phyloP scores from a whole-genome alignment of 2,888 invertebrate species.

The Drosophila koepferae region DNA sequence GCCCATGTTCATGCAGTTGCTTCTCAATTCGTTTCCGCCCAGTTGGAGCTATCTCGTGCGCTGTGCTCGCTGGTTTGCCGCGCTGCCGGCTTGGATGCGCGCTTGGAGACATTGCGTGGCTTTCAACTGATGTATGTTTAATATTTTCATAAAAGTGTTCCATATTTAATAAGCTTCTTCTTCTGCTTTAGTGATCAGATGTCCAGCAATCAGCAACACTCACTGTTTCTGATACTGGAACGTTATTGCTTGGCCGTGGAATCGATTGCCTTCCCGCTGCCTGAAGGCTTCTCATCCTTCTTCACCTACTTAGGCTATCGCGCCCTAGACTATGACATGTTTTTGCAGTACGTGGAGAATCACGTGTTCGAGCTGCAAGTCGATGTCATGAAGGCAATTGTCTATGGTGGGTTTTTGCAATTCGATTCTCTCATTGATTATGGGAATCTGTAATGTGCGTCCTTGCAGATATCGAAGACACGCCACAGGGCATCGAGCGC shows the following conservation, averaged over 20 bases:
- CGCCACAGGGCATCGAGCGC: slow-evolving; percentile 87
- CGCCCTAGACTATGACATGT: slow-evolving; percentile 91
- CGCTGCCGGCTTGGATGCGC: slow-evolving; percentile 89
- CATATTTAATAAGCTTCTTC: neutral
- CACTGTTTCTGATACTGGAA: slow-evolving; percentile 92
- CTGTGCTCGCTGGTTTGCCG: slow-evolving; percentile 91
- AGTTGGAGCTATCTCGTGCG: slow-evolving; percentile 91
- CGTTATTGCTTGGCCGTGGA: slow-evolving; percentile 92
- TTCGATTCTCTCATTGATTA: neutral
- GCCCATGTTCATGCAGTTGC: slow-evolving; percentile 92
- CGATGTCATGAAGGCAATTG: slow-evolving; percentile 93
- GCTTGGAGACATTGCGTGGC: slow-evolving; percentile 90
- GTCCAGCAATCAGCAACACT: slow-evolving; percentile 89
- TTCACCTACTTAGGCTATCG: slow-evolving; percentile 94
- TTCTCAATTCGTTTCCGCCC: slow-evolving; percentile 92
- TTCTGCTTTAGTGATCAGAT: slow-evolving; percentile 89
- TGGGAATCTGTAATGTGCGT: neutral
- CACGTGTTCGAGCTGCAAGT: slow-evolving; percentile 95
- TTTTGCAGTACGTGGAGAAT: slow-evolving; percentile 93
- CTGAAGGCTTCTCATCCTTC: slow-evolving; percentile 95
- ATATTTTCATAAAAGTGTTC: too few species aligned
- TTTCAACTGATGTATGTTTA: slow-evolving; percentile 90
- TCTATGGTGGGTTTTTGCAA: slow-evolving; percentile 87
- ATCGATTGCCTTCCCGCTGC: slow-evolving; percentile 92
- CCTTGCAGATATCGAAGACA: slow-evolving; percentile 85